Evolutionary conservation across 1,140 invertebrate genomes (phyloP).

Genomic region (Hesperophylax magnus): DNA sequence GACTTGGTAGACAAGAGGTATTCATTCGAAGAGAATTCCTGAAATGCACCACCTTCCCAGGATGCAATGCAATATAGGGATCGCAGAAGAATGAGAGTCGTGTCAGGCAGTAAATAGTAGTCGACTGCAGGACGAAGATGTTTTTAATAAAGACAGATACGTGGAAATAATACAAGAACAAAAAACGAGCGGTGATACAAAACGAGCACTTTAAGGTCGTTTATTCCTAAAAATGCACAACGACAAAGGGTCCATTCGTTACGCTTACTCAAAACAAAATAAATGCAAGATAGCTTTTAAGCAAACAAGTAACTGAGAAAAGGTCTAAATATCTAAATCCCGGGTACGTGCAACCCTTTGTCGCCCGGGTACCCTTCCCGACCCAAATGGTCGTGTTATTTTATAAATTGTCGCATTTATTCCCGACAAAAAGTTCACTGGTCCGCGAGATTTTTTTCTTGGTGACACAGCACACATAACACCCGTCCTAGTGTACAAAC

Average conservation of each 20-base stretch:
- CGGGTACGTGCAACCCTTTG: slow-evolving; percentile 13
- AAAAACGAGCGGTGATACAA: too few species aligned
- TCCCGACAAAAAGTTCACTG: slow-evolving; percentile 44
- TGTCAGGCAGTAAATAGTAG: neutral
- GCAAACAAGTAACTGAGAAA: slow-evolving; percentile 40
- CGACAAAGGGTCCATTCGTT: slow-evolving; percentile 35
- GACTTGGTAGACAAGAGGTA: slow-evolving; percentile 1
- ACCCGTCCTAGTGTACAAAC: neutral
- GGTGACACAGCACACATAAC: slow-evolving; percentile 40
- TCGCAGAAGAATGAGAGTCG: neutral
- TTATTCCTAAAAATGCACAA: neutral
- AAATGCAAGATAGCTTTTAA: slow-evolving; percentile 41
- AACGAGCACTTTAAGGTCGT: neutral
- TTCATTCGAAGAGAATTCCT: slow-evolving; percentile 13
- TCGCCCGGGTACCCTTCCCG: neutral
- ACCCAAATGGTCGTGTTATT: slow-evolving; percentile 37
- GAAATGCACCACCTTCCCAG: neutral
- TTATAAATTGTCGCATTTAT: slow-evolving; percentile 50
- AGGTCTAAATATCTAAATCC: slow-evolving; percentile 42
- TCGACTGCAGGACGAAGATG: neutral
- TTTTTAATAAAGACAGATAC: neutral
- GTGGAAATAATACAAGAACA: neutral
- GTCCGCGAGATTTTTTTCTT: slow-evolving; percentile 46
- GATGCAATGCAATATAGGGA: slow-evolving; percentile 26
- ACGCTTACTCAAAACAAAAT: slow-evolving; percentile 40